Base-by-base conservation (phyloP, 2,797 vertebrate genomes). In the Parotocinclus haroldoi region DNA sequence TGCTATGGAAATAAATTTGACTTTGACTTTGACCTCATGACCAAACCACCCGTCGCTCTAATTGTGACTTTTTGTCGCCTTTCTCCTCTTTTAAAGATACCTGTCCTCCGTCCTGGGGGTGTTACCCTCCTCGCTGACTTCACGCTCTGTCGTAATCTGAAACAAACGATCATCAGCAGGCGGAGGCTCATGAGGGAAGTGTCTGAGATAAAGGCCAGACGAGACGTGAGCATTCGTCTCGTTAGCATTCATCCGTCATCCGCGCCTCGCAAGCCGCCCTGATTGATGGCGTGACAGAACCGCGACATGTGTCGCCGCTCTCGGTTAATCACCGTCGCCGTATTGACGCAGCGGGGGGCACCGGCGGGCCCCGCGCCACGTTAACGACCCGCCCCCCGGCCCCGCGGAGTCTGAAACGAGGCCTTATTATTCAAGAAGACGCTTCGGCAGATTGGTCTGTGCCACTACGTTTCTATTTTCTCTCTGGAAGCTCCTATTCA, bases 251-350 rank as follows among this genome's bases (percentile, higher is more conserved):
- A 73, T 72, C 80, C 77, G 78, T 83, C 78, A 84, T 81, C 65
- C 49, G 58, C 71, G 38, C 64, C 72, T 76, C 59, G 58, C 71
- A 54, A 78, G 77, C 78, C 76, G 64, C 42, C 69, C 72, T 89
- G 85, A 89, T 83, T 63, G 81, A 88, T 86, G 82, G 76, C 50
- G 66, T 84, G 84, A 82, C 81, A 77, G 67, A 79, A 67, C 68
- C 78, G 78, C 82, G 78, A 80, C 82, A 79, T 76, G 80, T 82
- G 77, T 59, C 73, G 63, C 76, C 80, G 7, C 82, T 78, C 36
- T 67, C 66, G 80, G 86, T 88, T 84, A 82, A 86, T 87, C 85
- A 86, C 71, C 50, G 68, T 38, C 12, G 58, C 81, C 83, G 75
- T 87, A 81, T 88, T 86, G 83, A 83, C 79, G 80, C 84, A 80